phyloP scores from a whole-genome alignment of 2,888 invertebrate genomes.

The Stenotaenia linearis region DNA sequence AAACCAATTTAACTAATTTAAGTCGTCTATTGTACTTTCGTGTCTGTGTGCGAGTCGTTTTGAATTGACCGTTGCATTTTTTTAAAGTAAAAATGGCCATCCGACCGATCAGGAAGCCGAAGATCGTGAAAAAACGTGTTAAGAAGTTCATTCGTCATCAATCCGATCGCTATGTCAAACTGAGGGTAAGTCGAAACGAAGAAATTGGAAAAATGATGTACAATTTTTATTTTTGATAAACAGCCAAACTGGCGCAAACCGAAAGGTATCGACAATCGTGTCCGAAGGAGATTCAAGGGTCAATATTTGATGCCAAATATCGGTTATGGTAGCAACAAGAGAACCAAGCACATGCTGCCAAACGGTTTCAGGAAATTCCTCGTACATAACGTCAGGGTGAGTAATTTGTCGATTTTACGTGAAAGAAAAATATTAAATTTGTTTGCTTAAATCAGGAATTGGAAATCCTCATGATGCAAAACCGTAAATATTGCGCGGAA shows the following conservation, averaged over 20 bases:
- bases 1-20: no score
- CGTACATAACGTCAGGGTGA: slow-evolving; percentile 76
- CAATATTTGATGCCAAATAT: slow-evolving; percentile 98
- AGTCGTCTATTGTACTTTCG: no score
- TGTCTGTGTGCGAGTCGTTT: not conserved
- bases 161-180: slow-evolving; percentile 93
- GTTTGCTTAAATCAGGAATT: slow-evolving; percentile 78
- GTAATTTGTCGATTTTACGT: slow-evolving; percentile 36
- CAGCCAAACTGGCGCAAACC: slow-evolving; percentile 98
- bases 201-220: no score
- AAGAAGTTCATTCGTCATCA: slow-evolving; percentile 98
- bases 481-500: slow-evolving; percentile 93
- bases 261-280: slow-evolving; percentile 99
- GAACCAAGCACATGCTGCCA: slow-evolving; percentile 93
- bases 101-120: slow-evolving; percentile 77
- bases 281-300: slow-evolving; percentile 97
- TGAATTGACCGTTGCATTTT: not conserved
- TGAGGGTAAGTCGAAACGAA: slow-evolving; percentile 61
- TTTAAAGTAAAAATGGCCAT: slow-evolving; percentile 57
- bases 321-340: slow-evolving; percentile 94
- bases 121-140: slow-evolving; percentile 93
- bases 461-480: slow-evolving; percentile 98
- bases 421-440: not conserved
- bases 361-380: slow-evolving; percentile 96
- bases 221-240: slow-evolving; percentile 39